phyloP scores from a whole-genome alignment of 2,113 vertebrate species.

The Callopanchax toddi region DNA sequence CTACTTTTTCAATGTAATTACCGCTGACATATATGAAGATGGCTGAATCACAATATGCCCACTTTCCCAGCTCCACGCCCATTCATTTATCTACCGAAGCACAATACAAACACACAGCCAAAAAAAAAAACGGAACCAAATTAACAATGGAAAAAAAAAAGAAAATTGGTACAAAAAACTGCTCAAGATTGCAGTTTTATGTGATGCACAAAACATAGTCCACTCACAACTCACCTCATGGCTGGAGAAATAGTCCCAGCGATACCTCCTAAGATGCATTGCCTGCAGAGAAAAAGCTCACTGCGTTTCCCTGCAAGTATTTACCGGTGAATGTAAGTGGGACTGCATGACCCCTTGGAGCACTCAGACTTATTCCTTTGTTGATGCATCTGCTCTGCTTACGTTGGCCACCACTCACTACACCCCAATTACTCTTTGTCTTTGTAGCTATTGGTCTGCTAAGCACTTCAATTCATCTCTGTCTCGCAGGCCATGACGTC shows the following conservation, averaged over 20 bases:
- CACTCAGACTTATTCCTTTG: constrained; percentile 60
- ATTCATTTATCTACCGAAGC: constrained; percentile 53
- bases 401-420: constrained; percentile 71
- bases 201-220: constrained; percentile 3
- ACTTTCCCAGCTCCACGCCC: constrained; percentile 46
- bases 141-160: background rate
- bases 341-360: constrained; percentile 66
- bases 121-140: constrained; percentile 2
- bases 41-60: constrained; percentile 59
- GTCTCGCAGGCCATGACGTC: constrained; percentile 78
- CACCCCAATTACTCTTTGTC: constrained; percentile 83
- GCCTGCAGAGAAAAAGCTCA: constrained; percentile 30
- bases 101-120: constrained; percentile 15
- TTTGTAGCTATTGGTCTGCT: constrained; percentile 78
- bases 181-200: background rate
- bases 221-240: constrained; percentile 55
- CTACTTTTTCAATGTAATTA: constrained; percentile 67
- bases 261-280: constrained; percentile 52
- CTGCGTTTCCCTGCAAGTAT: constrained; percentile 58
- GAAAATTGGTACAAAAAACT: background rate
- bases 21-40: constrained; percentile 64
- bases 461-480: constrained; percentile 84
- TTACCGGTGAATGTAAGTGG: constrained; percentile 69
- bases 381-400: constrained; percentile 79
- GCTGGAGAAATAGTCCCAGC: constrained; percentile 59